Evolutionary conservation across 2,113 vertebrate genomes (phyloP).

Genomic region (Trematocara unimaculatum): DNA sequence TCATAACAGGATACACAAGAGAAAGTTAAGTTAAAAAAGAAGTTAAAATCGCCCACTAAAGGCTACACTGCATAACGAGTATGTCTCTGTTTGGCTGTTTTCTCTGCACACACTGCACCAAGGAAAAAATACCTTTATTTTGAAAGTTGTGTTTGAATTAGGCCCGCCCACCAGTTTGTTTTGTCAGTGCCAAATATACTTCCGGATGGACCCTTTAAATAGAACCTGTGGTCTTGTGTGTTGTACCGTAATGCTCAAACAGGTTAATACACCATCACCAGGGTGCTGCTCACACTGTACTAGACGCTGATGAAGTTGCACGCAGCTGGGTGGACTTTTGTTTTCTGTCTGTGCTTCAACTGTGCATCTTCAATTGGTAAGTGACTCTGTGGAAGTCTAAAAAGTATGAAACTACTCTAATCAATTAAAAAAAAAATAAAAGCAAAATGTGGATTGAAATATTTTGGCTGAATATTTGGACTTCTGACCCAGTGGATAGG

Average conservation of each 20-base stretch:
- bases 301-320: not conserved
- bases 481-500: not conserved
- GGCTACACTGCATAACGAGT: not conserved
- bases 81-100: not conserved
- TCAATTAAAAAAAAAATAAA: not conserved
- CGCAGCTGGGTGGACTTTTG: not conserved
- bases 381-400: not conserved
- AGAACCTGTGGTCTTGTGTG: slow-evolving; percentile 7
- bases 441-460: not conserved
- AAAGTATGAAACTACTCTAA: not conserved
- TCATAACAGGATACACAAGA: not conserved
- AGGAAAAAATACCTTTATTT: not conserved
- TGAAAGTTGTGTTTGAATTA: not conserved
- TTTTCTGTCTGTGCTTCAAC: not conserved
- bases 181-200: not conserved
- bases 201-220: not conserved
- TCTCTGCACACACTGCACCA: not conserved
- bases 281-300: not conserved
- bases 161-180: not conserved
- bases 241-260: slow-evolving; percentile 7
- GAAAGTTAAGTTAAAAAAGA: not conserved
- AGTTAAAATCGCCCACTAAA: not conserved
- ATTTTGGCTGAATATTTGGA: not conserved
- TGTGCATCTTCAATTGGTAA: slow-evolving; percentile 30
- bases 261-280: not conserved